Conservation (phyloP, 2,888 invertebrate species). For the Acronicta psi region DNA sequence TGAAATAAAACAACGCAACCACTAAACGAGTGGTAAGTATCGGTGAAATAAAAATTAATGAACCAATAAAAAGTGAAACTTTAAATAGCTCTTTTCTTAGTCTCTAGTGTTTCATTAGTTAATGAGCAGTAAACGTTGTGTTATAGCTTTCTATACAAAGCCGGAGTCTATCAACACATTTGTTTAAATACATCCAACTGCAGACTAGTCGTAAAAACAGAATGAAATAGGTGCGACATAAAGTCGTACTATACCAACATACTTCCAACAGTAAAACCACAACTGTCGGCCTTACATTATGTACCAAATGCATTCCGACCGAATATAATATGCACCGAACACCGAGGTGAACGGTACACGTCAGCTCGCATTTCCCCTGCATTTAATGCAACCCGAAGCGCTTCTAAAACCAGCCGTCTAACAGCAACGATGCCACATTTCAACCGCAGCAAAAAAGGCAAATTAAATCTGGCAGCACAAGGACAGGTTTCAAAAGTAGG, state of each 20-base stretch:
- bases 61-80: constrained; percentile 56
- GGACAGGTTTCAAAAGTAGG: constrained; percentile 74
- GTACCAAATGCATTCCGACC: constrained; percentile 31
- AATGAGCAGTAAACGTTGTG: constrained; percentile 52
- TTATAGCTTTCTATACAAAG: constrained; percentile 42
- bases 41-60: constrained; percentile 50
- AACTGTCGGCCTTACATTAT: constrained; percentile 36
- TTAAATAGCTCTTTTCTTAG: constrained; percentile 29
- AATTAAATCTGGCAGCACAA: constrained; percentile 73
- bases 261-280: constrained; percentile 41
- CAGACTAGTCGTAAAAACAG: constrained; percentile 46
- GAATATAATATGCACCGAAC: constrained; percentile 51
- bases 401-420: constrained; percentile 60
- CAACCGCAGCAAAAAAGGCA: constrained; percentile 71
- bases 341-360: constrained; percentile 17
- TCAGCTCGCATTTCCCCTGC: constrained; percentile 48
- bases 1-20: constrained; percentile 24
- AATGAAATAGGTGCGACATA: constrained; percentile 40
- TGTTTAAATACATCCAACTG: constrained; percentile 32
- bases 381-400: constrained; percentile 55
- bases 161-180: constrained; percentile 24
- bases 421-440: constrained; percentile 62
- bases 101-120: constrained; percentile 41
- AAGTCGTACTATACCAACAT: constrained; percentile 37
- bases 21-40: constrained; percentile 24